Evolutionary conservation across 2,113 vertebrate genomes (phyloP).

Genomic region (Empidonax alnorum): DNA sequence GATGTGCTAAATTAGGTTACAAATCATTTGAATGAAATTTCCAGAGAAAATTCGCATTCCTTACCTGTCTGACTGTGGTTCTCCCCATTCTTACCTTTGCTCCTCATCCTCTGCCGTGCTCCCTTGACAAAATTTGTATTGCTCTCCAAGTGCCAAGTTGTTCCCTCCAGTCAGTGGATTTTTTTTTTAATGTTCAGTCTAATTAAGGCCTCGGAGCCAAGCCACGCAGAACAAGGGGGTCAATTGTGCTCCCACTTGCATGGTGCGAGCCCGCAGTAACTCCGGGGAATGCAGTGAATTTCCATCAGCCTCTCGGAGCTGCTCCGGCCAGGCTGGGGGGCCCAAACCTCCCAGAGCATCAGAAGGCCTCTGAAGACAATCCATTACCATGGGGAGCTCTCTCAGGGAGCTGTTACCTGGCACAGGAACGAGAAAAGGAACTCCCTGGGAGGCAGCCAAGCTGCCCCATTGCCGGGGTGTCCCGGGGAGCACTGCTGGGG

Average conservation of each 20-base stretch:
- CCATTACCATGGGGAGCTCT: background rate
- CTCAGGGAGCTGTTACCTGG: background rate
- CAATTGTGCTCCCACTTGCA: slow-evolving; percentile 26
- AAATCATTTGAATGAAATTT: background rate
- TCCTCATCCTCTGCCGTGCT: background rate
- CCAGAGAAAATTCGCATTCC: background rate
- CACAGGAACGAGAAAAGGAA: background rate
- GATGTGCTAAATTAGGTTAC: background rate
- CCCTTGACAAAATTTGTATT: background rate
- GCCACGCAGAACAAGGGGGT: slow-evolving; percentile 13
- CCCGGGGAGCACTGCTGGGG: background rate
- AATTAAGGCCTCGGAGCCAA: background rate
- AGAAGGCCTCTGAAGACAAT: background rate
- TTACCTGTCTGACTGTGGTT: background rate
- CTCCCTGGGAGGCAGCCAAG: background rate
- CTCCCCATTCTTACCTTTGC: background rate
- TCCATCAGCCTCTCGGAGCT: background rate
- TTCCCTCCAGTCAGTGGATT: background rate
- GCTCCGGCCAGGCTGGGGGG: background rate
- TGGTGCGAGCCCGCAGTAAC: background rate
- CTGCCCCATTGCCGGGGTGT: background rate
- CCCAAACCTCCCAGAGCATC: background rate
- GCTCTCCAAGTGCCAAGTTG: background rate
- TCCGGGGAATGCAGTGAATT: background rate
- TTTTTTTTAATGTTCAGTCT: background rate